A percentile compares a stretch with the other conserved stretches of the same genome.
Conservation (phyloP, 1,140 invertebrate genomes). For the Drosophila auraria region DNA sequence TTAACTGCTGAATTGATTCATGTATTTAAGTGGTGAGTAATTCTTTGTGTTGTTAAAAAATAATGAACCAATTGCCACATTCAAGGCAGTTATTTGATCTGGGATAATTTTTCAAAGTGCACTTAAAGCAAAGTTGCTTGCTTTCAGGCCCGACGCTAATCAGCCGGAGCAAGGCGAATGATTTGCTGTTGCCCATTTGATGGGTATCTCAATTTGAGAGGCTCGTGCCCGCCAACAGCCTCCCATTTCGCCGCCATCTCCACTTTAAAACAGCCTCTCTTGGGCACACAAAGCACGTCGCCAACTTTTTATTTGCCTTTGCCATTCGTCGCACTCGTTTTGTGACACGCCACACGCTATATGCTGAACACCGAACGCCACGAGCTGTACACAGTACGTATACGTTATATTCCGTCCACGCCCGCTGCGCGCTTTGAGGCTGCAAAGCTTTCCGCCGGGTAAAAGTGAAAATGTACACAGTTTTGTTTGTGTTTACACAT, state of each 20-base stretch:
- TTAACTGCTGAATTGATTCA: too few species aligned
- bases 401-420: constrained; percentile 31
- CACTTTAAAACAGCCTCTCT: constrained; percentile 13
- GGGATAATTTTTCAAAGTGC: constrained; percentile 27
- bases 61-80: not conserved
- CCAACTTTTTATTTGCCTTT: constrained; percentile 77
- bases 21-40: too few species aligned
- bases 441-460: constrained; percentile 20
- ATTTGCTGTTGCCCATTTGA: constrained; percentile 29
- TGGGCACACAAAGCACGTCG: constrained; percentile 72
- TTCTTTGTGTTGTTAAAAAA: not conserved
- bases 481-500: constrained; percentile 77
- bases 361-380: constrained; percentile 20
- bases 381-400: constrained; percentile 6
- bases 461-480: constrained; percentile 80
- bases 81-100: not conserved
- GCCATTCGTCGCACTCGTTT: constrained; percentile 37
- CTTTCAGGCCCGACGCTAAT: constrained; percentile 37
- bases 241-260: not conserved
- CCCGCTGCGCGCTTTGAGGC: constrained; percentile 21
- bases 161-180: constrained; percentile 32
- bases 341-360: constrained; percentile 49
- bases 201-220: constrained; percentile 25
- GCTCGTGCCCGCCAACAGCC: constrained; percentile 35
- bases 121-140: constrained; percentile 19